Evolutionary conservation across 2,113 vertebrate species (phyloP), one percentile per base, ranked within the genome.

Genomic region (Nanorana parkeri): DNA sequence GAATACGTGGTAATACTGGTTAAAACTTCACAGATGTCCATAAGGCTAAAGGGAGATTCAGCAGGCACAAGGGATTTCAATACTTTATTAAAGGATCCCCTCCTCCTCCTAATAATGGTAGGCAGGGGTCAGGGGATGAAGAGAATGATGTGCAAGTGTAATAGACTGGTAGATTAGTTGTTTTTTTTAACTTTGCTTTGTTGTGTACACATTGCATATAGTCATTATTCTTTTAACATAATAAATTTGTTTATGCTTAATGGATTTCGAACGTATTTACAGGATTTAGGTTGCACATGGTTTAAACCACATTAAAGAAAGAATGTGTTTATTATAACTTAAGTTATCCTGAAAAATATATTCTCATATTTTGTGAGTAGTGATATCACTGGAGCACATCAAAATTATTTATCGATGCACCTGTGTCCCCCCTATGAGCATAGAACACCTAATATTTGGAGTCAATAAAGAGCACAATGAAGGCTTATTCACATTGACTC

Each of bases 91-190:
- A 76, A 84, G 64, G 56, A 71, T 75, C 52, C 65, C 80, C 80
- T 82, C 80, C 80, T 71, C 60, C 71, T 75, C 63, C 36, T 82
- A 82, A 74, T 60, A 47, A 73, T 82, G 61, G 67, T 82, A 66
- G 69, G 69, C 80, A 82, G 41, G 54, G 41, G 21, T 47, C 56
- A 64, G 54, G 26, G 55, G 66, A 19, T 69, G 26, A 13, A 28
- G 68, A 20, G 41, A 68, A 75, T 41, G 24, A 19, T 2, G 19
- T 28, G 28, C 26, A 64, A 64, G 28, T 75, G 56, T 32, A 41
- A 41, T 41, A 17, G 36, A 7, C 36, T 29, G 19, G 26, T n/a
- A 58, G 7, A 20, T 29, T 32, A 52, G 3, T 74, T 74, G n/a
- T n/a, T 32, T 26, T 41, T 41, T 47, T 47, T 13, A 47, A 47